A percentile compares a stretch with the other conserved stretches of the same genome.
Evolutionary conservation across 1,140 invertebrate species (phyloP).

Genomic region (Colletes gigas): DNA sequence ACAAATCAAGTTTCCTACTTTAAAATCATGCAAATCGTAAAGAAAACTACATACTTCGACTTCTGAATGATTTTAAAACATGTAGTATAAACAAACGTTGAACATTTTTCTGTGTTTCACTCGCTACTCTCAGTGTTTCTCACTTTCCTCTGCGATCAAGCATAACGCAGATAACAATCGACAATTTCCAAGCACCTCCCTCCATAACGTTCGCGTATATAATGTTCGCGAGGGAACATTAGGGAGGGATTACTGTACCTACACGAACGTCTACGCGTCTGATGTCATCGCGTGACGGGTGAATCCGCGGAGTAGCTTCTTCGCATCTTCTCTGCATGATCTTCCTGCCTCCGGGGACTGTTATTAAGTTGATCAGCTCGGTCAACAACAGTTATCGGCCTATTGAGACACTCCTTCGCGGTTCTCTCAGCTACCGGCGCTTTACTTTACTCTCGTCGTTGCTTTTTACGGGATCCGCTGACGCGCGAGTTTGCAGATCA

Average conservation of each 20-base stretch:
- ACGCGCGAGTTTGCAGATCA: background rate
- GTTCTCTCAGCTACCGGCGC: background rate
- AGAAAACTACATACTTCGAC: too few species aligned
- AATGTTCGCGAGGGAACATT: too few species aligned
- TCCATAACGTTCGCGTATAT: too few species aligned
- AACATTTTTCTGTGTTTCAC: too few species aligned
- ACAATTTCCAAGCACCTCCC: too few species aligned
- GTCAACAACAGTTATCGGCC: conserved; percentile 51
- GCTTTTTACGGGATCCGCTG: background rate
- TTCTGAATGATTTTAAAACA: too few species aligned
- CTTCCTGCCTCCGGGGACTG: conserved; percentile 44
- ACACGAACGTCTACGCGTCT: conserved; percentile 41
- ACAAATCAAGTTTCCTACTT: too few species aligned
- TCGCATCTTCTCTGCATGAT: background rate
- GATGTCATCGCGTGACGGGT: conserved; percentile 55
- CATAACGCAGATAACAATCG: too few species aligned
- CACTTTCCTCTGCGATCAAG: too few species aligned
- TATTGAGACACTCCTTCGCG: conserved; percentile 10
- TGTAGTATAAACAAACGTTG: too few species aligned
- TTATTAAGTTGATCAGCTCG: conserved; percentile 48
- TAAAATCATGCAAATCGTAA: too few species aligned
- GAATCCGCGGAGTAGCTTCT: background rate
- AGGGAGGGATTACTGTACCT: conserved; percentile 9
- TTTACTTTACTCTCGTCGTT: background rate
- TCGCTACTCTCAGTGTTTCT: too few species aligned